Evolutionary conservation across 2,888 invertebrate genomes (phyloP), one percentile per base, ranked within the genome.

Genomic region (Nezara viridula): DNA sequence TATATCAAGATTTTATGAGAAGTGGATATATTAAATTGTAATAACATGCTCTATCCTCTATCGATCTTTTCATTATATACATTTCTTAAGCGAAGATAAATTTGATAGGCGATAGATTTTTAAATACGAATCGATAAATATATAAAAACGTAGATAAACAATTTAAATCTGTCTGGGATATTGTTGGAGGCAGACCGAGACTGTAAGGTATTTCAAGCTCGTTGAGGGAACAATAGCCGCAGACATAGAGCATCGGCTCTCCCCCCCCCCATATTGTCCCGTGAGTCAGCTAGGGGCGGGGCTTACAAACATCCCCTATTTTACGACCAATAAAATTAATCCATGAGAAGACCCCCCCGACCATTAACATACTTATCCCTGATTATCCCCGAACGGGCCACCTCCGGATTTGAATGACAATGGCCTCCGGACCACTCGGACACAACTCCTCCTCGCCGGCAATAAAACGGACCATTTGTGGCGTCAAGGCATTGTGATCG

Each of bases 291-390:
- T 24, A 12, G 24, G 40, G 81, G 81, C 81, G 44, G 2, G 24
- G 81, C 81, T 47, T 81, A 81, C n/a, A n/a, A 81, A 81, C 44
- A 81, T 81, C 81, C 81, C 81, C 81, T 81, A 81, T 81, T 81
- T 81, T 81, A 81, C 81, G 81, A 81, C 81, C 81, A 81, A 81
- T 81, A 81, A 81, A 81, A 81, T 81, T 81, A 81, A 81, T 81
- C 81, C 44, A 81, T 44, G 81, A 81, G 81, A 81, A 44, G 37
- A 14, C 0, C 81, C 81, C 81, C 44, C 6, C 14, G 16, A n/a
- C 37, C 44, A 81, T 81, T 81, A 81, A 81, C 81, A 81, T 81
- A 81, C 81, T 81, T 81, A 81, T 81, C 81, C 81, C 81, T n/a
- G 81, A 81, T 81, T 81, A 81, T 81, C 81, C 44, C 12, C 44